These are phyloP conservation scores for Sogatella furcifera DNA, from an alignment of 1,140 invertebrate genomes.

Conservation along the genomic window DNA sequence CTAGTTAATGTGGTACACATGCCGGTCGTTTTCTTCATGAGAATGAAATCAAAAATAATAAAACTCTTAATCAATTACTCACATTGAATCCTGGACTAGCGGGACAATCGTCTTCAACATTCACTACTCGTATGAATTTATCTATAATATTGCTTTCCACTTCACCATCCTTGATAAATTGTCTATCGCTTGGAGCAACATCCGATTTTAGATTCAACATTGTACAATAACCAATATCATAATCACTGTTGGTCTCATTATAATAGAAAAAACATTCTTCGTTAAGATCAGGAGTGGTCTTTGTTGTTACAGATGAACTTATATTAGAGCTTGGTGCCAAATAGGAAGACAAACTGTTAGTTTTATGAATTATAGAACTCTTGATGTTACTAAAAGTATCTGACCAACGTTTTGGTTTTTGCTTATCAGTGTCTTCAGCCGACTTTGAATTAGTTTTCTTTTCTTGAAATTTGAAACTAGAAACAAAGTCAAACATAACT, in stretches of 20 bases:
- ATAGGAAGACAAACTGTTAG: constrained; percentile 28
- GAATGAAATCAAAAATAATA: too few species aligned
- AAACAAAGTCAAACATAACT: constrained; percentile 40
- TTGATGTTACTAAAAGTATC: constrained; percentile 31
- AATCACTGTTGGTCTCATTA: constrained; percentile 1
- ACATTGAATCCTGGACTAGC: constrained; percentile 11
- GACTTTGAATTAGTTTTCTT: constrained; percentile 28
- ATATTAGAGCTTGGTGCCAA: constrained; percentile 26
- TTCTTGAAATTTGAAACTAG: constrained; percentile 36
- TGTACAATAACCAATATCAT: constrained; percentile 32
- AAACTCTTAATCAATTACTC: too few species aligned
- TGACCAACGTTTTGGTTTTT: constrained; percentile 24
- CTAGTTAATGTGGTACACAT: too few species aligned
- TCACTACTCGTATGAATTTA: constrained; percentile 50
- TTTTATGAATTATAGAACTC: constrained; percentile 28
- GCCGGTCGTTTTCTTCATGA: too few species aligned
- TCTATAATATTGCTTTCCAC: constrained; percentile 48
- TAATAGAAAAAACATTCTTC: constrained; percentile 20
- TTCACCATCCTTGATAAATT: constrained; percentile 23
- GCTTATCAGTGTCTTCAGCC: constrained; percentile 34
- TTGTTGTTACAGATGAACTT: constrained; percentile 19
- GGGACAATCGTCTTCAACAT: constrained; percentile 30
- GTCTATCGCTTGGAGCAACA: constrained; percentile 31
- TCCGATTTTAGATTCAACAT: constrained; percentile 34
- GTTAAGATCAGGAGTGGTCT: constrained; percentile 30